phyloP scores from a whole-genome alignment of 2,888 invertebrate species.

The Mimachlamys varia region DNA sequence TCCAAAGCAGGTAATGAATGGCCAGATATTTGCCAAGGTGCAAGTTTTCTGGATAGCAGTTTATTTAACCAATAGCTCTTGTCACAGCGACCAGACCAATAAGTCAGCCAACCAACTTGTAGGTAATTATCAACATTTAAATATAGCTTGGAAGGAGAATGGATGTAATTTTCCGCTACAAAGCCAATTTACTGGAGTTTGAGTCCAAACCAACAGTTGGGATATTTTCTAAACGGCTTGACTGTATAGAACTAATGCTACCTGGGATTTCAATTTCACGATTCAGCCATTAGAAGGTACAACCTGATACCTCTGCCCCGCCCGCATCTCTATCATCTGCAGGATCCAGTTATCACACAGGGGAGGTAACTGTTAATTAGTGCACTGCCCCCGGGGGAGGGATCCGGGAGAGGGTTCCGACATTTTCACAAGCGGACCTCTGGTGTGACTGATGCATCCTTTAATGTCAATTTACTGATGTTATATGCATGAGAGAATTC shows the following conservation, averaged over 20 bases:
- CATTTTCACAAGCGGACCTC: background rate
- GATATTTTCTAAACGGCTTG: background rate
- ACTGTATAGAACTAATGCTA: background rate
- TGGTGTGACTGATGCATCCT: background rate
- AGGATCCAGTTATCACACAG: background rate
- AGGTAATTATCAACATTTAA: conserved; percentile 11
- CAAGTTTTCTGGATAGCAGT: background rate
- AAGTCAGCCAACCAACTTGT: conserved; percentile 7
- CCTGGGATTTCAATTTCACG: background rate
- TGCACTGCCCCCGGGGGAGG: background rate
- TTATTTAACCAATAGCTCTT: background rate
- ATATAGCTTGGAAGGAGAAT: background rate
- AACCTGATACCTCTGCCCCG: background rate
- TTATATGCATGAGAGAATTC: conserved; percentile 7
- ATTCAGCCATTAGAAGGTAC: background rate
- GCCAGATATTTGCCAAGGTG: background rate
- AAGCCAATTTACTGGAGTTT: conserved; percentile 11
- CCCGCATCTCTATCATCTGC: background rate
- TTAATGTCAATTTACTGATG: background rate
- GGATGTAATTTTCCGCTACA: conserved; percentile 11
- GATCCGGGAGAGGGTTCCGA: conserved; percentile 1
- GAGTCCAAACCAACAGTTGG: background rate
- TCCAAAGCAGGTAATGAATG: conserved; percentile 11
- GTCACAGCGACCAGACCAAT: background rate
- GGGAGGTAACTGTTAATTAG: conserved; percentile 11